These are phyloP conservation scores for Aphelinus atriplicis DNA, from an alignment of 1,140 invertebrate genomes.

Conservation along the genomic window DNA sequence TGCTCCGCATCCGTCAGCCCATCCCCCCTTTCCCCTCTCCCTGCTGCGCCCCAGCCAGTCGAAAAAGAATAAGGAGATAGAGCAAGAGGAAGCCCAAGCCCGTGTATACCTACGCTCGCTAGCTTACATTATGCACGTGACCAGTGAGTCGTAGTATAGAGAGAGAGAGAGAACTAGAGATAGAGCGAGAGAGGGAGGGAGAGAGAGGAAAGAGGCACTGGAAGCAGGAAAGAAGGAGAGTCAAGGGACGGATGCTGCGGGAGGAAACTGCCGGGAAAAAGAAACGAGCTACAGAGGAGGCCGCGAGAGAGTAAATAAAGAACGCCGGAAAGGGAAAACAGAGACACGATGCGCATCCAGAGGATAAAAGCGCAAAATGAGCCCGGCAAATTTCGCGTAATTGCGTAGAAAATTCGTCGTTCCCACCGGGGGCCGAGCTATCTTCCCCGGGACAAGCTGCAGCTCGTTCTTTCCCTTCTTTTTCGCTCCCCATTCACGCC, in stretches of 20 bases:
- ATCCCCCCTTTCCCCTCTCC: background rate
- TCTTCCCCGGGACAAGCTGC: no score
- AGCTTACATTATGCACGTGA: slow-evolving; percentile 16
- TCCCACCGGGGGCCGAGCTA: background rate
- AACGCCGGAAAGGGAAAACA: background rate
- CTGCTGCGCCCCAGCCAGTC: background rate
- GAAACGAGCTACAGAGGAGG: no score
- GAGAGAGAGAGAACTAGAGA: background rate
- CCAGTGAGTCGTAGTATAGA: background rate
- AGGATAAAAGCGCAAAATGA: background rate
- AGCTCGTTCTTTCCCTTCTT: background rate
- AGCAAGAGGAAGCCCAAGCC: background rate
- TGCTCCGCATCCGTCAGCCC: background rate
- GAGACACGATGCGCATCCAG: background rate
- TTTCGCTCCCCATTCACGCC: background rate
- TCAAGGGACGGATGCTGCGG: no score
- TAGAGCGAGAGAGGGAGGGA: background rate
- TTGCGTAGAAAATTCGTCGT: background rate
- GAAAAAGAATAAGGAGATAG: background rate
- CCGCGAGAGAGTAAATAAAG: background rate
- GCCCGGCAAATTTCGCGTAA: slow-evolving; percentile 1
- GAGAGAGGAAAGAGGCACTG: background rate
- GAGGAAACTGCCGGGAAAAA: no score
- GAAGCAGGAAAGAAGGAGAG: no score
- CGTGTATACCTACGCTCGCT: background rate